Evolutionary conservation across 2,888 invertebrate species (phyloP).

Genomic region (Plebejus melissa): DNA sequence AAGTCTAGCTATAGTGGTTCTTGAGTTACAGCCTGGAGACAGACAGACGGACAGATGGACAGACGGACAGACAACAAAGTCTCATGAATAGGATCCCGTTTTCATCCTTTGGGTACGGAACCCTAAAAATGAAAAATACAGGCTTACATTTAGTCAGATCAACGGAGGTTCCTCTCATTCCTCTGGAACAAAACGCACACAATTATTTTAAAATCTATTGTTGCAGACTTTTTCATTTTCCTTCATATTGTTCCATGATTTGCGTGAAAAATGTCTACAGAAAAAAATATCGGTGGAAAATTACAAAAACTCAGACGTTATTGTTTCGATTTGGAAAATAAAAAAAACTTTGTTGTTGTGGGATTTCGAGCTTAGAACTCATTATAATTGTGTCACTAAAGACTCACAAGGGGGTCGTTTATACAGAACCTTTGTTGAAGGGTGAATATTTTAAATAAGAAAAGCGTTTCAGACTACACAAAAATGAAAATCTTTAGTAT

Average conservation of each 20-base stretch:
- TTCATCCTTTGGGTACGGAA: too few relatives aligned
- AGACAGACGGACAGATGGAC: too few relatives aligned
- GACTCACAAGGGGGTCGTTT: not conserved
- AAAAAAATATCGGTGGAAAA: slow-evolving; percentile 13
- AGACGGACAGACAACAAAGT: too few relatives aligned
- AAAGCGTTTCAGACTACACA: not conserved
- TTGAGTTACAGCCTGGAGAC: too few relatives aligned
- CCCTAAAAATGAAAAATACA: slow-evolving; percentile 12
- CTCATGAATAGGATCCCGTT: too few relatives aligned
- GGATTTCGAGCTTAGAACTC: not conserved
- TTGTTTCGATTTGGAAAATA: not conserved
- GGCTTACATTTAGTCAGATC: slow-evolving; percentile 22
- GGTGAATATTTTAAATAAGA: not conserved
- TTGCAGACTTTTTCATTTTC: slow-evolving; percentile 27
- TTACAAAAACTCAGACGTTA: slow-evolving; percentile 5
- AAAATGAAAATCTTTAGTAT: slow-evolving; percentile 1
- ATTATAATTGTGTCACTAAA: slow-evolving; percentile 4
- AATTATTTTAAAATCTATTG: slow-evolving; percentile 34
- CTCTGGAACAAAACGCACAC: slow-evolving; percentile 33
- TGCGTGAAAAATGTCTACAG: slow-evolving; percentile 19
- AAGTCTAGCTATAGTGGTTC: too few relatives aligned
- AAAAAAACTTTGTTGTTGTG: not conserved
- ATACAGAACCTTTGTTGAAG: not conserved
- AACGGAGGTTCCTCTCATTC: slow-evolving; percentile 26
- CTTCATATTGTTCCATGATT: slow-evolving; percentile 21